A percentile compares a stretch with the other conserved stretches of the same genome.
These are phyloP conservation scores for Lingula anatina DNA, from an alignment of 2,888 invertebrate species.

Conservation along the genomic window DNA sequence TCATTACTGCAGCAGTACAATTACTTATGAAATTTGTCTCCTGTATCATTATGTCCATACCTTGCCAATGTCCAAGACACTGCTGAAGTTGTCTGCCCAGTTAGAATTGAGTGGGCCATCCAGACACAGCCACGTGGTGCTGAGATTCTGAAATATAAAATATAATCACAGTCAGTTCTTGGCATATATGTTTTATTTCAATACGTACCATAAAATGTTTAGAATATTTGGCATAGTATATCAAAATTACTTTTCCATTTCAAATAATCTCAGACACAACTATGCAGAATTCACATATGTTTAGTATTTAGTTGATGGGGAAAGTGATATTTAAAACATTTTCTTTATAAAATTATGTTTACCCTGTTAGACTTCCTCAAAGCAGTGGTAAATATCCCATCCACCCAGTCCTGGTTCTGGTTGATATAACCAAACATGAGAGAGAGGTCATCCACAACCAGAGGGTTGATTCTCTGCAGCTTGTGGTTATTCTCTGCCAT, in stretches of 20 bases:
- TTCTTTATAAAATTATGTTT: too few species aligned
- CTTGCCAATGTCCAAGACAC: slow-evolving; percentile 39
- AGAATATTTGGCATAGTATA: too few species aligned
- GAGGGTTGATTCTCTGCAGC: slow-evolving; percentile 46
- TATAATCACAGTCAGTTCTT: too few species aligned
- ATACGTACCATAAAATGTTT: too few species aligned
- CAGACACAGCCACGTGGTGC: slow-evolving; percentile 48
- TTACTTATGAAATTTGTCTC: too few species aligned
- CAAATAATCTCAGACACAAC: too few species aligned
- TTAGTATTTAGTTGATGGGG: too few species aligned
- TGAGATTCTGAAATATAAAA: slow-evolving; percentile 45
- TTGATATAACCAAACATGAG: slow-evolving; percentile 48
- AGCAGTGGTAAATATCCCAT: slow-evolving; percentile 50
- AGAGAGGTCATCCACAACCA: slow-evolving; percentile 45
- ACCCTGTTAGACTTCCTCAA: slow-evolving; percentile 50
- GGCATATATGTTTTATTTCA: too few species aligned
- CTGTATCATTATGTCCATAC: slow-evolving; percentile 21
- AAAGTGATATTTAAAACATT: too few species aligned
- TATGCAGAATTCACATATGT: too few species aligned
- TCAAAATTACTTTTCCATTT: too few species aligned
- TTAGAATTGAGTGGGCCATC: slow-evolving; percentile 44
- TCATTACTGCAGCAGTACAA: too few species aligned
- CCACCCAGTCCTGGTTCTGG: slow-evolving; percentile 48
- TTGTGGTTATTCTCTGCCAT: slow-evolving; percentile 41
- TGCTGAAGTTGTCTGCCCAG: slow-evolving; percentile 50